Conservation (phyloP, 2,113 vertebrate genomes). For the Antigone vipio region DNA sequence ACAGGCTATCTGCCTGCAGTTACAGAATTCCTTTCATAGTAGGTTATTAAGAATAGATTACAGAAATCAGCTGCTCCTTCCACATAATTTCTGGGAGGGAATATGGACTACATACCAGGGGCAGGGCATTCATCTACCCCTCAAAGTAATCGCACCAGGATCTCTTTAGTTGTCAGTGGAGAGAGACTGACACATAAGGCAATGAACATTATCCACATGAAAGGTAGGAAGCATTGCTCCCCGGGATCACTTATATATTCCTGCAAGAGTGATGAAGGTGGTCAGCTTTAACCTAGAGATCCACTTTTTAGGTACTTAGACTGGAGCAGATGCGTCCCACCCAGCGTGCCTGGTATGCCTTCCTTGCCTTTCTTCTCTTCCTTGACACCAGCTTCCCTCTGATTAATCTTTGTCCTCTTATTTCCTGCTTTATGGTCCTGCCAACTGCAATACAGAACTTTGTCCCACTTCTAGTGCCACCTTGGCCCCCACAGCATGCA, state of each 20-base stretch:
- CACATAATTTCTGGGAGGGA: not conserved
- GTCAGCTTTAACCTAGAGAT: not conserved
- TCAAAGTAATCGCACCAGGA: not conserved
- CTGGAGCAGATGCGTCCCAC: not conserved
- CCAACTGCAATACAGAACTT: not conserved
- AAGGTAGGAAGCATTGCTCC: not conserved
- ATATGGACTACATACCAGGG: not conserved
- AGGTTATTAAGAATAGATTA: not conserved
- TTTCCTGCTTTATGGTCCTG: not conserved
- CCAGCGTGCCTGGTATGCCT: rapidly evolving
- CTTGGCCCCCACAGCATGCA: not conserved
- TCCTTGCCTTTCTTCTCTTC: not conserved
- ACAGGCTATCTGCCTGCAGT: not conserved
- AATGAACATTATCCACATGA: not conserved
- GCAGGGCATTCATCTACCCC: not conserved
- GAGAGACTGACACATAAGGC: not conserved
- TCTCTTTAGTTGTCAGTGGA: not conserved
- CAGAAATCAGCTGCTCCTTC: not conserved
- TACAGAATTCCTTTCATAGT: not conserved
- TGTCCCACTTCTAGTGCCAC: not conserved
- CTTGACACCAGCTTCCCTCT: not conserved
- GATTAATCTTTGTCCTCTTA: not conserved
- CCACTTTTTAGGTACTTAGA: not conserved
- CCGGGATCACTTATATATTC: not conserved
- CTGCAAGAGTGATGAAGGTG: not conserved